Base-by-base conservation (phyloP, 2,797 vertebrate genomes). In the Anniella stebbinsi region DNA sequence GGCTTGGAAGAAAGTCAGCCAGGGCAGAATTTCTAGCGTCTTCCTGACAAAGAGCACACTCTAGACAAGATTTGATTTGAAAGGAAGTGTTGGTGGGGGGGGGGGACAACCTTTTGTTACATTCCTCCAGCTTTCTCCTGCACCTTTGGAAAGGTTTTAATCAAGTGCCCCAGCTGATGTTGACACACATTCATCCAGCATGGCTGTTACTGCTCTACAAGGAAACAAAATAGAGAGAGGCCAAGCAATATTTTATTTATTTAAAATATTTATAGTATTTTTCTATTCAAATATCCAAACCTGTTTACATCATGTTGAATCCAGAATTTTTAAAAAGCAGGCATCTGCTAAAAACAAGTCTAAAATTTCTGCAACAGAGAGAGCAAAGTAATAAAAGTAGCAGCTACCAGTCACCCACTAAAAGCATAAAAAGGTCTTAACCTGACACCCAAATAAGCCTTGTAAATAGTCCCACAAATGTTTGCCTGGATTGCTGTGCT, bases 221-320 rank as follows among this genome's bases (percentile, higher is more conserved):
- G 11, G 45, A 21, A 85, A 73, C 23, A 57, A 13, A 23, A 84
- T 51, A 33, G n/a, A 54, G 33, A 38, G 5, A 54, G 28, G 10
- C 72, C 36, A 25, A 72, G 18, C 45, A 28, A 33, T 76, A 17
- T 23, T 76, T 86, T 60, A 2, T 76, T 33, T 33, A 28, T 25
- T 81, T 63, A 21, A 81, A 63, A 81, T 38, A 81, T 81, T 60
- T 81, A 81, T 57, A 63, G n/a, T 63, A 18, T 25, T 63, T 63
- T 63, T 25, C 60, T 63, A 63, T 63, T 60, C 57, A 80, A 10
- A 60, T n/a, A 80, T 38, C 54, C 57, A 81, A 63, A 38, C 54
- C 54, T 21, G n/a, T n/a, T 81, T 81, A 81, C 80, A 81, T 38
- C 21, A 36, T 81, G n/a, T 38, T 81, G 23, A n/a, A 4, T 23